Evolutionary conservation across 2,888 invertebrate species (phyloP).

Genomic region (Diaprepes abbreviatus): DNA sequence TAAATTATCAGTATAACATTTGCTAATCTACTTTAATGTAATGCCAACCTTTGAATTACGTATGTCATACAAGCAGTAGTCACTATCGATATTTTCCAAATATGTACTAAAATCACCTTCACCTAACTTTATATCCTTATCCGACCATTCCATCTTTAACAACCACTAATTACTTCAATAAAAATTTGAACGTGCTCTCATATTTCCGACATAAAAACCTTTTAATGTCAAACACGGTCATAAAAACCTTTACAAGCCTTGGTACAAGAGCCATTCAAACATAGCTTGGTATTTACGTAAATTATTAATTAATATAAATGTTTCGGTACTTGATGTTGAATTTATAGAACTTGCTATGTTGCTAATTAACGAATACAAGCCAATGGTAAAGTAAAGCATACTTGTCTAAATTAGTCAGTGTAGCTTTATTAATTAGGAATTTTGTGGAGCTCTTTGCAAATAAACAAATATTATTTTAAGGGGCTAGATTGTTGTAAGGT

Average conservation of each 20-base stretch:
- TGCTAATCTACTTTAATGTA: no score
- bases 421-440: conserved; percentile 27
- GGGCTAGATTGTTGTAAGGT: background rate
- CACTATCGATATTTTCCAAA: background rate
- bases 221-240: conserved; percentile 32
- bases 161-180: conserved; percentile 27
- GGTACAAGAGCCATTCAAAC: conserved; percentile 28
- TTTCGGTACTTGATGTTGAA: conserved; percentile 39
- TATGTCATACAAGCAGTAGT: no score
- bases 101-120: background rate
- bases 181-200: conserved; percentile 30
- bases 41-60: no score
- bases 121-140: background rate
- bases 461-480: conserved; percentile 25
- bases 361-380: conserved; percentile 37
- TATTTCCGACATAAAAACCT: conserved; percentile 32
- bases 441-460: conserved; percentile 17
- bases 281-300: conserved; percentile 33
- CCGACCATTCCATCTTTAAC: conserved; percentile 10
- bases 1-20: no score
- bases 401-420: conserved; percentile 28
- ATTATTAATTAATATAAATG: conserved; percentile 45
- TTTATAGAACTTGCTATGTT: conserved; percentile 34
- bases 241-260: conserved; percentile 35
- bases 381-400: conserved; percentile 19